A percentile compares a stretch with the other conserved stretches of the same genome.
Evolutionary conservation across 2,113 vertebrate genomes (phyloP).

Genomic region (Leptosomus discolor): DNA sequence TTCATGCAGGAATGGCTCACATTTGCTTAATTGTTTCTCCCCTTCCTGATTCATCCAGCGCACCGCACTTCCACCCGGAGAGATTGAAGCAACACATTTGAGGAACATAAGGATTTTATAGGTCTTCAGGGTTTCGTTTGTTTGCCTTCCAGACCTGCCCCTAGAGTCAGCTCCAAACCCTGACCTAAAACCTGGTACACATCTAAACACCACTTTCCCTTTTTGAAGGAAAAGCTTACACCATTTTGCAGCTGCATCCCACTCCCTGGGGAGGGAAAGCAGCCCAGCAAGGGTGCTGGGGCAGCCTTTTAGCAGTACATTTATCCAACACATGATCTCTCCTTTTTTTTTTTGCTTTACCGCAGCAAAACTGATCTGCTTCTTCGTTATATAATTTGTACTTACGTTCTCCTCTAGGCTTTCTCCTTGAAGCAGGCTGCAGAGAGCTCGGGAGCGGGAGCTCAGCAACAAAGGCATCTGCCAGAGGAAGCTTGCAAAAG

Average conservation of each 20-base stretch:
- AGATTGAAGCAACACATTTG: background rate
- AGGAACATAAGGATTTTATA: background rate
- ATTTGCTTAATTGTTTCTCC: background rate
- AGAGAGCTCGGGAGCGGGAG: background rate
- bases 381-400: background rate
- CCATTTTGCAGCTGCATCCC: background rate
- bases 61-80: accelerated
- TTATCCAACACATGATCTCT: background rate
- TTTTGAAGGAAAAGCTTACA: background rate
- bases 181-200: background rate
- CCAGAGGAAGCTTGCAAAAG: background rate
- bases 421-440: background rate
- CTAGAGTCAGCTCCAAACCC: background rate
- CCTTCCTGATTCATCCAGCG: background rate
- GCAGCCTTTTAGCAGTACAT: background rate
- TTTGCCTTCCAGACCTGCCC: background rate
- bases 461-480: background rate
- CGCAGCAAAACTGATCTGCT: background rate
- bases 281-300: background rate
- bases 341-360: background rate
- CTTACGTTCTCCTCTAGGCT: background rate
- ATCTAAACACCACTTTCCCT: background rate
- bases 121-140: background rate
- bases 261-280: background rate
- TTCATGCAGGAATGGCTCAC: background rate